Conservation (phyloP, 2,888 invertebrate genomes). For the Myathropa florea region DNA sequence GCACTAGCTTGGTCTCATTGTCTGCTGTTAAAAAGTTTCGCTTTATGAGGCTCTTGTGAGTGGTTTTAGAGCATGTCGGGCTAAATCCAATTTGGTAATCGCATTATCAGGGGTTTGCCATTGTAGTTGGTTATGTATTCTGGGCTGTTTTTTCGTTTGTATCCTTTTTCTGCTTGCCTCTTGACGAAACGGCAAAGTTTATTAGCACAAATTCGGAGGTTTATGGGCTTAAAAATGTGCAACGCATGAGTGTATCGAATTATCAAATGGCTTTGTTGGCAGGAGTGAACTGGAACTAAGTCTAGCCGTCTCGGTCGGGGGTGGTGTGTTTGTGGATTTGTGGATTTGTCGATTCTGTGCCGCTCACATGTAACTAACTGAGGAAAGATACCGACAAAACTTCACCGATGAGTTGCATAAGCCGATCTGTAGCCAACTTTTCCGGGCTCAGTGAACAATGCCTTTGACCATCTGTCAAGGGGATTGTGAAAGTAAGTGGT, state of each 20-base stretch:
- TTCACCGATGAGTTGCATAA: too few species aligned
- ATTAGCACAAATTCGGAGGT: background rate
- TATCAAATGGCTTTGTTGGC: background rate
- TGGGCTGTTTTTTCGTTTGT: background rate
- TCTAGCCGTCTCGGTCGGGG: background rate
- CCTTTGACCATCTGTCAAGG: too few species aligned
- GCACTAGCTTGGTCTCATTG: conserved; percentile 29
- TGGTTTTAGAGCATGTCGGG: conserved; percentile 4
- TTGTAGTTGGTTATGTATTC: background rate
- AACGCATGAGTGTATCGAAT: background rate
- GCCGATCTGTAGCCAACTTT: too few species aligned
- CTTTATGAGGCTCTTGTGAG: conserved; percentile 34
- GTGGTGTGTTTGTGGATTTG: too few species aligned
- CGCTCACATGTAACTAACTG: too few species aligned
- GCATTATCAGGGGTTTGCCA: conserved; percentile 13
- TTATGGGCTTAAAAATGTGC: background rate
- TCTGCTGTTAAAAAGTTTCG: conserved; percentile 18
- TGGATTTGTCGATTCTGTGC: too few species aligned
- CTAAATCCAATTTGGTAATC: conserved; percentile 29
- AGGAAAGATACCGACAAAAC: too few species aligned
- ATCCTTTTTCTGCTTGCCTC: background rate
- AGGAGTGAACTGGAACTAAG: background rate
- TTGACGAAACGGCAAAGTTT: background rate
- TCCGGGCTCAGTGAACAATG: too few species aligned
- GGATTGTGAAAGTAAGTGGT: too few species aligned